Percentiles rank a stretch among this genome's conserved stretches.
phyloP scores from a whole-genome alignment of 2,797 vertebrate species.

The Schizothorax lantsangensis region DNA sequence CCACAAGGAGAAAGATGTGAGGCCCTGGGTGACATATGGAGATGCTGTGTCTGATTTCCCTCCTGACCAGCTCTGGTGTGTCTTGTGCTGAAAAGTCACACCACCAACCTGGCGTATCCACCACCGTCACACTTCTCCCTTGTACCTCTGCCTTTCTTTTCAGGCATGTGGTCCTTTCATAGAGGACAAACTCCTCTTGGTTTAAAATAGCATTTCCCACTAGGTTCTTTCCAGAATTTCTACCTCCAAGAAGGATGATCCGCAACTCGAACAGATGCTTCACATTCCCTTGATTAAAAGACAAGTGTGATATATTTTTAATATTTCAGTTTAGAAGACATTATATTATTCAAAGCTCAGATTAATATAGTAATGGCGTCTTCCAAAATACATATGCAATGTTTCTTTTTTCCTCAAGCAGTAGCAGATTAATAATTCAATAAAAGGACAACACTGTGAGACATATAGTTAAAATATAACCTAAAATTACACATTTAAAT shows the following conservation, averaged over 20 bases:
- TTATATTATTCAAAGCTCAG: neutral
- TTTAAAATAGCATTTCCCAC: conserved; percentile 46
- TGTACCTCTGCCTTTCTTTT: conserved; percentile 32
- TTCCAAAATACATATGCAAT: neutral
- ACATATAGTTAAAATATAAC: conserved; percentile 18
- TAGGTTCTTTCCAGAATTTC: conserved; percentile 48
- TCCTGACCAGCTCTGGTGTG: conserved; percentile 44
- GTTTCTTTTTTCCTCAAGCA: neutral
- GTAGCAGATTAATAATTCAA: conserved; percentile 10
- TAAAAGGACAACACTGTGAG: neutral
- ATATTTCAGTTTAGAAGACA: neutral
- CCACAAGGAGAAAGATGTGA: conserved; percentile 77
- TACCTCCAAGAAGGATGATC: conserved; percentile 49
- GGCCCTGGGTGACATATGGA: conserved; percentile 76
- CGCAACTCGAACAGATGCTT: conserved; percentile 18
- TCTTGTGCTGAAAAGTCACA: conserved; percentile 47
- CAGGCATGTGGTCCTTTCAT: conserved; percentile 46
- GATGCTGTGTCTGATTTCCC: conserved; percentile 60
- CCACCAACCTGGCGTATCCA: conserved; percentile 53
- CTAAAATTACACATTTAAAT: neutral
- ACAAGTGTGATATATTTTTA: neutral
- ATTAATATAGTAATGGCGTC: neutral
- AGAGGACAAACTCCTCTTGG: conserved; percentile 41
- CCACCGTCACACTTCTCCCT: conserved; percentile 33
- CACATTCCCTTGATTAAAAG: neutral